These are phyloP conservation scores for Phoeniculus purpureus DNA, from an alignment of 2,797 vertebrate species.

Conservation along the genomic window DNA sequence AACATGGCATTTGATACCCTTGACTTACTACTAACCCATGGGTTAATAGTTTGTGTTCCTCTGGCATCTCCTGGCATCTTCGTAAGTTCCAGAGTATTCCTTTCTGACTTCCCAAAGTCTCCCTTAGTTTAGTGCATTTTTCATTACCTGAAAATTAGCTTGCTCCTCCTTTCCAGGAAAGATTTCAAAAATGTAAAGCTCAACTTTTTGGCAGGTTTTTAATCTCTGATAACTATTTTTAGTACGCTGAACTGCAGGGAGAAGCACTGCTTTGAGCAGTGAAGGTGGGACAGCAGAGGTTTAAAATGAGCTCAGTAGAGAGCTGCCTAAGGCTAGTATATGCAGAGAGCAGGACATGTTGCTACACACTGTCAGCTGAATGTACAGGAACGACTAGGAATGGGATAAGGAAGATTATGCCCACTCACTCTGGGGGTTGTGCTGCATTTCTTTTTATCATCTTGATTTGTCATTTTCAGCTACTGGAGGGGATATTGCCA, in stretches of 20 bases:
- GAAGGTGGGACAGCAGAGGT: rapidly evolving
- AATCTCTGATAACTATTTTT: background rate
- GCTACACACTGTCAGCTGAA: background rate
- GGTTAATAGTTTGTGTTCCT: background rate
- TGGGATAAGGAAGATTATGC: background rate
- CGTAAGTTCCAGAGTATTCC: background rate
- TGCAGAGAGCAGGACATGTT: background rate
- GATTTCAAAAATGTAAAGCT: background rate
- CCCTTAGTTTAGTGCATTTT: background rate
- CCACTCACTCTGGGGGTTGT: background rate
- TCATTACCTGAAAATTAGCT: background rate
- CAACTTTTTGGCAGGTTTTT: background rate
- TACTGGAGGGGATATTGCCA: background rate
- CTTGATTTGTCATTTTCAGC: rapidly evolving
- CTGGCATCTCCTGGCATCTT: background rate
- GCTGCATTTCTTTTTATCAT: background rate
- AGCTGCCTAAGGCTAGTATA: background rate
- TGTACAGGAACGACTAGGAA: background rate
- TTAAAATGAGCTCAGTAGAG: background rate
- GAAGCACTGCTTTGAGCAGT: background rate
- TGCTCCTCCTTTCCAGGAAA: background rate
- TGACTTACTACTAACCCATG: background rate
- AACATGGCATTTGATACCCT: background rate
- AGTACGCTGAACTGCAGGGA: background rate
- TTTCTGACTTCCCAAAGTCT: background rate